phyloP scores from a whole-genome alignment of 2,888 invertebrate genomes.

The Hypomecis atomaria region DNA sequence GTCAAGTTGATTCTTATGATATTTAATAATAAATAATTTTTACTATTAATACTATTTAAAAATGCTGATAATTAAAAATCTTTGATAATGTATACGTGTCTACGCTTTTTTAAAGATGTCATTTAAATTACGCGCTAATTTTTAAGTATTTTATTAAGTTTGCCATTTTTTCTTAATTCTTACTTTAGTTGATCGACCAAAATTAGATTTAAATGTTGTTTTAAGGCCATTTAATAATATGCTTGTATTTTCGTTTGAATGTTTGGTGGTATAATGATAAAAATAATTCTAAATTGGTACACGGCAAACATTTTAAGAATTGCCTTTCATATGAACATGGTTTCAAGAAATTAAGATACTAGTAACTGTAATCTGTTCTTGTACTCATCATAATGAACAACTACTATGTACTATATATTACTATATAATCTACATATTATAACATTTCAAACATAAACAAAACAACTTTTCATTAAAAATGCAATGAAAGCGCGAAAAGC shows the following conservation, averaged over 20 bases:
- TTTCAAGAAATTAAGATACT: too few species aligned
- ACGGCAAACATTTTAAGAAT: not conserved
- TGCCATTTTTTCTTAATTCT: constrained; percentile 27
- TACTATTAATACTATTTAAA: constrained; percentile 6
- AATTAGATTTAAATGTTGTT: constrained; percentile 42
- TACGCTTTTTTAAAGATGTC: constrained; percentile 1
- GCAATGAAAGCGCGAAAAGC: too few species aligned
- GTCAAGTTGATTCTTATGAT: constrained; percentile 30
- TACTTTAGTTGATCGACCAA: constrained; percentile 51
- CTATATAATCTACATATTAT: too few species aligned
- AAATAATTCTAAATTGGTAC: not conserved
- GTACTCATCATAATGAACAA: too few species aligned
- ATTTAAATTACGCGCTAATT: not conserved
- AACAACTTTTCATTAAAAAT: too few species aligned
- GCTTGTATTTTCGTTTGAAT: not conserved
- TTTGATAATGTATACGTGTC: constrained; percentile 2
- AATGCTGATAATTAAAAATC: not conserved
- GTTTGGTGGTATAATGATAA: not conserved
- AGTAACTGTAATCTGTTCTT: too few species aligned
- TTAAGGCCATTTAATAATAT: constrained; percentile 2
- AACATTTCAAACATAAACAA: too few species aligned
- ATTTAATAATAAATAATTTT: constrained; percentile 17
- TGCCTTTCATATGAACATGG: too few species aligned
- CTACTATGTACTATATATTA: too few species aligned
- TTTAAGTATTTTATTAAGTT: constrained; percentile 7